Conservation (phyloP, 2,888 invertebrate genomes). For the Cryptocheilus praepositus region DNA sequence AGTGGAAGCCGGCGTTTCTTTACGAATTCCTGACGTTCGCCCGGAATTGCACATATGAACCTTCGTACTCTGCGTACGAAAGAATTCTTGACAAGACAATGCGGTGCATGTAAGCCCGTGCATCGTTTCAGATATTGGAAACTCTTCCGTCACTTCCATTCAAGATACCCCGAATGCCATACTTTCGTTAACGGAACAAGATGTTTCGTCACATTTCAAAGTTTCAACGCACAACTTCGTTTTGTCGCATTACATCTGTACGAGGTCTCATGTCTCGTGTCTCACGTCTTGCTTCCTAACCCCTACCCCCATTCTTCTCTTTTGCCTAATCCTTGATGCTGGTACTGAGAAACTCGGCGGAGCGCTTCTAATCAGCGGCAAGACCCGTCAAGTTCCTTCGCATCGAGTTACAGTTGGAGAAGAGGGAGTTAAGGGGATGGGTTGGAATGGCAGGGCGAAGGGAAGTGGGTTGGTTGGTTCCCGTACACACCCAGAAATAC, state of each 20-base stretch:
- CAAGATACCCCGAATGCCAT: no score
- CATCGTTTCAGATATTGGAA: no score
- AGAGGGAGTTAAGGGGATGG: conserved; percentile 11
- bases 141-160: not conserved
- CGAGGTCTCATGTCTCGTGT: conserved; percentile 16
- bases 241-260: no score
- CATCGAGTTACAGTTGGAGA: conserved; percentile 62
- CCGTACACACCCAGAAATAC: conserved; percentile 23
- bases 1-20: conserved; percentile 46
- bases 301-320: conserved; percentile 36
- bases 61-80: not conserved
- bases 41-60: not conserved
- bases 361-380: conserved; percentile 72
- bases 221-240: not conserved
- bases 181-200: no score
- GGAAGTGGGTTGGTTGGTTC: conserved; percentile 30
- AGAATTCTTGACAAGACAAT: no score
- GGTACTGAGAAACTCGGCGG: conserved; percentile 65
- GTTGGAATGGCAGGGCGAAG: not conserved
- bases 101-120: no score
- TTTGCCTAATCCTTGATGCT: conserved; percentile 64
- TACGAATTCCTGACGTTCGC: conserved; percentile 49
- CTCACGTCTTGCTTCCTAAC: conserved; percentile 17
- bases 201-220: no score
- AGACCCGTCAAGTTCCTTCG: conserved; percentile 67